These are phyloP conservation scores for Cetoscarus ocellatus DNA, from an alignment of 2,797 vertebrate genomes.

Conservation along the genomic window DNA sequence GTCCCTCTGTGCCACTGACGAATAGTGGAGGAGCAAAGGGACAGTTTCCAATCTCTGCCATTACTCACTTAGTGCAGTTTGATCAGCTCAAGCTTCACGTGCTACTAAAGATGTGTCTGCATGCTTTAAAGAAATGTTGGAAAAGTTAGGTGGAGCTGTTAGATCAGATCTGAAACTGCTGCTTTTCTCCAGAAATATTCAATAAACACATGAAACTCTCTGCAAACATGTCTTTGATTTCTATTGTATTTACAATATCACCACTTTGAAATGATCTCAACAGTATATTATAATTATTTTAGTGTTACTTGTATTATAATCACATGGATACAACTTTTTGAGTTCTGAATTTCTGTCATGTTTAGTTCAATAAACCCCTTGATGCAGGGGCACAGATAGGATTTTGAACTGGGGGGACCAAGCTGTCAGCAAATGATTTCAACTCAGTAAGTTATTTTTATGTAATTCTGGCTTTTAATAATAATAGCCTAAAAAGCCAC, in stretches of 20 bases:
- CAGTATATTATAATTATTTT: too few relatives aligned
- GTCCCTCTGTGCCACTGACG: slow-evolving; percentile 45
- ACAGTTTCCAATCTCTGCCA: slow-evolving; percentile 18
- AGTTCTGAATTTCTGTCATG: too few relatives aligned
- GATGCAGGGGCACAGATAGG: too few relatives aligned
- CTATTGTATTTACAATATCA: not conserved
- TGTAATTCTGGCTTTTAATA: too few relatives aligned
- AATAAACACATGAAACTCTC: not conserved
- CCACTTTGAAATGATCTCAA: too few relatives aligned
- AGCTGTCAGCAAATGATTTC: too few relatives aligned
- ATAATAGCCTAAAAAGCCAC: too few relatives aligned
- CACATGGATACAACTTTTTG: too few relatives aligned
- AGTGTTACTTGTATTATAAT: too few relatives aligned
- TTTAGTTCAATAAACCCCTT: too few relatives aligned
- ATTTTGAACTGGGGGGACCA: too few relatives aligned
- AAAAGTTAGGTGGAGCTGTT: slow-evolving; percentile 9
- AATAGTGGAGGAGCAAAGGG: slow-evolving; percentile 32
- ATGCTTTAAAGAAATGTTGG: slow-evolving; percentile 2
- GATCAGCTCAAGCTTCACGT: slow-evolving; percentile 7
- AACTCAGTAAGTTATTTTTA: too few relatives aligned
- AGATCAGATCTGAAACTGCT: slow-evolving; percentile 15
- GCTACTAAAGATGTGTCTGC: slow-evolving; percentile 9
- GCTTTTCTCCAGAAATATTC: not conserved
- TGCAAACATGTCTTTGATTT: not conserved
- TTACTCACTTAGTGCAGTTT: slow-evolving; percentile 34